These are phyloP conservation scores for Vicugna pacos DNA, from an alignment of 2,113 vertebrate species.

Conservation along the genomic window DNA sequence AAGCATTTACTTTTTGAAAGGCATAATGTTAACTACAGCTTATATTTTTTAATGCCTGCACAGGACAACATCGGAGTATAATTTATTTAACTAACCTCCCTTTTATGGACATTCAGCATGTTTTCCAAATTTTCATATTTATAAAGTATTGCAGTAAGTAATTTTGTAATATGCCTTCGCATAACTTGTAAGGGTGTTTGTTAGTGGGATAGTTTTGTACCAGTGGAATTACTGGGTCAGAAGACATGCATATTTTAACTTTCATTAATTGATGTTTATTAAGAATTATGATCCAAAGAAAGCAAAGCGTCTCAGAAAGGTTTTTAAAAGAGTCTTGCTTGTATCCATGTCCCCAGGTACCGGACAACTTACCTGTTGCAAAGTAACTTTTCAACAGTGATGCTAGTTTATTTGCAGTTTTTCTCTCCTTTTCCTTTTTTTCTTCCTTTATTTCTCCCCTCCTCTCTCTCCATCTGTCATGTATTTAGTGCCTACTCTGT, in stretches of 20 bases:
- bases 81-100: background rate
- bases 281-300: background rate
- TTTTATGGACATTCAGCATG: background rate
- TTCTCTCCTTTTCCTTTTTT: background rate
- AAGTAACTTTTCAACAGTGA: background rate
- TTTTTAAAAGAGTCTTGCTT: background rate
- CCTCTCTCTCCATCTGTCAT: background rate
- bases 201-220: background rate
- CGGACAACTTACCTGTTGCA: background rate
- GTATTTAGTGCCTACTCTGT: background rate
- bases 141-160: background rate
- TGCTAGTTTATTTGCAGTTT: background rate
- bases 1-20: background rate
- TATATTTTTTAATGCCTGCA: background rate
- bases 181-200: background rate
- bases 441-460: background rate
- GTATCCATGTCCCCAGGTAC: no score
- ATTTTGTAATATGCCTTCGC: background rate
- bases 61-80: no score
- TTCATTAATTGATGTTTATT: background rate
- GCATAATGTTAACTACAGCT: background rate
- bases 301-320: background rate
- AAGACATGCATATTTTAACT: background rate
- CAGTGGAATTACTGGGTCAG: background rate
- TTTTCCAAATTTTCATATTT: background rate